Evolutionary conservation across 1,140 invertebrate species (phyloP), one percentile per base, ranked within the genome.

Genomic region (Agrypnia vestita): DNA sequence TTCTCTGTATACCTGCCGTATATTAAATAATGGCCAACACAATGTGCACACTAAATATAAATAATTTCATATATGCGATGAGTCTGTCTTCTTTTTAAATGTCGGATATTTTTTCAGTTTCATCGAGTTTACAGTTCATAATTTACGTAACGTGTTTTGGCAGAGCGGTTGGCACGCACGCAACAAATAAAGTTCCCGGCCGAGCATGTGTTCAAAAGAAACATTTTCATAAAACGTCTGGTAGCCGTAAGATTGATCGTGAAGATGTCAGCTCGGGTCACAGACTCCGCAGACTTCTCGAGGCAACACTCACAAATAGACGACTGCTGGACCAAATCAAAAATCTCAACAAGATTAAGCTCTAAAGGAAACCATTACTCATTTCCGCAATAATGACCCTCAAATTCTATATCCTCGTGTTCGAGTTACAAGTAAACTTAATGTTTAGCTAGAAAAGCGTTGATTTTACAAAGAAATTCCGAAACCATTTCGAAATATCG

Each of bases 341-440:
- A 21, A 61, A 75, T 76, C 67, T 64, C 19, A 72, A 62, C 64
- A 46, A 81, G 75, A 77, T 77, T 74, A 81, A 77, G 69, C 75
- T 17, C 17, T 80, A 76, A 76, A 77, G 67, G 46, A 43, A 25
- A 61, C 67, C 80, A 81, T 81, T 77, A 81, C 64, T 77, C 67
- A 76, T 78, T 78, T 69, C 51, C 44, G 13, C 13, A 35, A 35
- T 35, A 35, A 35, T 35, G 25, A 35, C 25, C 25, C 25, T 35
- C 1, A 35, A 35, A 35, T 35, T 35, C 1, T 35, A 35, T 35
- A 35, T 3, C 25, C 25, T 35, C 25, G 1, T 35, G 1, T 35
- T 35, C 1, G 25, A 35, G 25, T 35, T 3, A 35, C 25, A 35
- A 35, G 25, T 35, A 6, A 35, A 35, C 25, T 1, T 35, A 35